These are phyloP conservation scores for Poecilia wingei DNA, from an alignment of 2,797 vertebrate genomes.

Conservation along the genomic window DNA sequence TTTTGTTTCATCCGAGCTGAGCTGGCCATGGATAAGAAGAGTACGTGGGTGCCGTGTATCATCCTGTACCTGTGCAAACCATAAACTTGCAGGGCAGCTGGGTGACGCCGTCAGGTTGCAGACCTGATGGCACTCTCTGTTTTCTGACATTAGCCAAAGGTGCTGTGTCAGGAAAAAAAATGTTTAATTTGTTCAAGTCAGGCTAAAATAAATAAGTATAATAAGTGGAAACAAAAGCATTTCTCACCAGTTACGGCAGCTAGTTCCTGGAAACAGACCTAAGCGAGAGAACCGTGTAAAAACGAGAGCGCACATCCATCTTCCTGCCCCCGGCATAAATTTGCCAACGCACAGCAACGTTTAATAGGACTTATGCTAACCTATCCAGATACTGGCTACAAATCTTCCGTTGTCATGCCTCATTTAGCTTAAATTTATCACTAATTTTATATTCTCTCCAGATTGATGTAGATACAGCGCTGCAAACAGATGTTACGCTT, in stretches of 20 bases:
- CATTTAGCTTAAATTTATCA: conserved; percentile 57
- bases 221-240: conserved; percentile 5
- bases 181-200: conserved; percentile 8
- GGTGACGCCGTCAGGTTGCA: conserved; percentile 50
- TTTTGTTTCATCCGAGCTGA: conserved; percentile 44
- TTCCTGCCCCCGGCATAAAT: conserved; percentile 33
- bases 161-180: conserved; percentile 12
- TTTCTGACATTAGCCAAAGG: conserved; percentile 24
- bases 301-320: conserved; percentile 43
- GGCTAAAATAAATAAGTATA: conserved; percentile 1
- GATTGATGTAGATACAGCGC: conserved; percentile 44
- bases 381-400: conserved; percentile 42
- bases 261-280: conserved; percentile 33
- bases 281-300: conserved; percentile 29
- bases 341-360: conserved; percentile 33
- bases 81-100: conserved; percentile 37
- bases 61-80: conserved; percentile 51
- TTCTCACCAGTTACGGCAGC: conserved; percentile 35
- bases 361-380: conserved; percentile 18
- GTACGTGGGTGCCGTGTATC: conserved; percentile 54
- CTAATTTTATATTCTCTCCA: conserved; percentile 43
- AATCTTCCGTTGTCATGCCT: conserved; percentile 38
- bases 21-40: conserved; percentile 61
- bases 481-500: conserved; percentile 47
- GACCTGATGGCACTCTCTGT: conserved; percentile 32